Evolutionary conservation across 2,888 invertebrate genomes (phyloP), one percentile per base, ranked within the genome.

Genomic region (Caenorhabditis sp.): DNA sequence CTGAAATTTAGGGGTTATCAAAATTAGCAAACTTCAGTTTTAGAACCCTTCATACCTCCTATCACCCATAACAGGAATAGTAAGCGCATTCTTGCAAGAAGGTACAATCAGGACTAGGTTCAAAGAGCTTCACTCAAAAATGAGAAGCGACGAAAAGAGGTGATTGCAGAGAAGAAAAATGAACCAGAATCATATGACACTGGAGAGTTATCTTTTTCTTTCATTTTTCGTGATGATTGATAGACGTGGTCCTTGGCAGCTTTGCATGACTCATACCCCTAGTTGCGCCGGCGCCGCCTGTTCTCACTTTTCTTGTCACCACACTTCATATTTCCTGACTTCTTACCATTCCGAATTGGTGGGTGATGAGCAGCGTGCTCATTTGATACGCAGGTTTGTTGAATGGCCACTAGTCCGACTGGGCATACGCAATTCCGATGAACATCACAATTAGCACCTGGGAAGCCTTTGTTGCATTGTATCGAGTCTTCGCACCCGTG

Each of bases 401-500:
- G 86, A 19, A 74, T 77, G n/a, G 89, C 85, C 7, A 86, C 41
- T 70, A 89, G 85, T 4, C 90, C 89, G n/a, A 81, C 80, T 22
- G 91, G 91, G 59, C 92, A 92, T 14, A 84, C 85, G 76, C 92
- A 92, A 44, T 74, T 72, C 10, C 87, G 68, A 24, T 85, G 75
- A 22, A 79, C 72, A 61, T 88, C 86, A 79, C 91, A 91, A 24
- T 87, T 83, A 8, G 90, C 86, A 14, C 89, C 91, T 6, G 91
- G 90, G 64, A 87, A 91, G 14, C 88, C 89, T 56, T 87, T 85
- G 59, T 84, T 84, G 73, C 91, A 91, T 70, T 91, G 91, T 10
- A 89, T 81, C 10, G 86, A 72, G 68, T 91, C 91, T 44, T 89
- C 87, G 80, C 91, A 91, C 35, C 91, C 91, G 64, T 79, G 83